These are phyloP conservation scores for Oryctes rhinoceros DNA, from an alignment of 1,140 invertebrate genomes.

Conservation along the genomic window DNA sequence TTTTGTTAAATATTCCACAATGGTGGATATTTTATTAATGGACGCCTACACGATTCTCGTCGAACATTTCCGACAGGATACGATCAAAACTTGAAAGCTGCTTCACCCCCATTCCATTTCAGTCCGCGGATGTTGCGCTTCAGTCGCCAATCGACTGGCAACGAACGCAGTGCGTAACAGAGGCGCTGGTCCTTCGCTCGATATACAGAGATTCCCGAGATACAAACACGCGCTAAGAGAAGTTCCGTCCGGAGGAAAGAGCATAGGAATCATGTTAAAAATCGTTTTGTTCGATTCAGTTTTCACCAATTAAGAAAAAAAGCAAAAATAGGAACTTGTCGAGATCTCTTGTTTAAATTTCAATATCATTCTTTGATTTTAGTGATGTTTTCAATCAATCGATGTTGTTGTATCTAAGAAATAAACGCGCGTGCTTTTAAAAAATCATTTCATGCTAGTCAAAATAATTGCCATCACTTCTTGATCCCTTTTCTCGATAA, in stretches of 20 bases:
- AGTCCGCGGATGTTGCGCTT: slow-evolving; percentile 11
- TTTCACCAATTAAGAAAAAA: too few species aligned
- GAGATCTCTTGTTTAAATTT: background rate
- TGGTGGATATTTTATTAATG: background rate
- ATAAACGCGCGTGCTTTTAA: slow-evolving; percentile 12
- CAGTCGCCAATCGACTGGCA: slow-evolving; percentile 28
- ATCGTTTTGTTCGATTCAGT: background rate
- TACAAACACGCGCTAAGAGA: background rate
- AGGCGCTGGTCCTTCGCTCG: background rate
- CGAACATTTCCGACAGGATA: slow-evolving; percentile 29
- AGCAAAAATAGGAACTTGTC: background rate
- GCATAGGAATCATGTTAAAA: background rate
- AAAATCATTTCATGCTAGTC: slow-evolving; percentile 26
- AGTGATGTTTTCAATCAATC: slow-evolving; percentile 11
- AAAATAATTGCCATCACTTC: background rate
- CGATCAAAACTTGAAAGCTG: slow-evolving; percentile 34
- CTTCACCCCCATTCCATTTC: slow-evolving; percentile 27
- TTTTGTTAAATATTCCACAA: too few species aligned
- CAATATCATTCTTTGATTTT: background rate
- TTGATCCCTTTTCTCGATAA: background rate
- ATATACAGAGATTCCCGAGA: background rate
- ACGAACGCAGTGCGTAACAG: background rate
- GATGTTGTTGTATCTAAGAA: background rate
- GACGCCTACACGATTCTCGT: background rate
- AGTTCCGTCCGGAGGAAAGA: background rate